Percentiles rank a stretch among this genome's conserved stretches.
phyloP scores from a whole-genome alignment of 2,113 vertebrate species.

The Terrapene triunguis region DNA sequence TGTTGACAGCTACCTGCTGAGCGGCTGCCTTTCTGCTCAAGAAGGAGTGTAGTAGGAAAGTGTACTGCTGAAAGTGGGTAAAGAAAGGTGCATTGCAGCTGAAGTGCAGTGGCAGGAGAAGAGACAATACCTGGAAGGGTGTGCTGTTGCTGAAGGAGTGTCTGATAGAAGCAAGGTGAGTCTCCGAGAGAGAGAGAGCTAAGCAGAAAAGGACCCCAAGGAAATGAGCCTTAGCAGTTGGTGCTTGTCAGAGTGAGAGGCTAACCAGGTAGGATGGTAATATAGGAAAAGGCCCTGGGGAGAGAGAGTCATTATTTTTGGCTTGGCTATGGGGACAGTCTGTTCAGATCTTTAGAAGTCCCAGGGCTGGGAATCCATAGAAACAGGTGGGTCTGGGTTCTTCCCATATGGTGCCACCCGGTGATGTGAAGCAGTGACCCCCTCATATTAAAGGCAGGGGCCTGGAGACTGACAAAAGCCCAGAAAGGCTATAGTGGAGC shows the following conservation, averaged over 20 bases:
- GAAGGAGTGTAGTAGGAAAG: no score
- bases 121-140: neutral
- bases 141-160: neutral
- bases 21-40: no score
- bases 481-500: neutral
- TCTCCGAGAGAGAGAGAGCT: no score
- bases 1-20: neutral
- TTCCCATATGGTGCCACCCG: neutral
- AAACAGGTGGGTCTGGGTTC: neutral
- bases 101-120: neutral
- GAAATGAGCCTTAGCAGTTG: neutral
- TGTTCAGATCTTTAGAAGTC: neutral
- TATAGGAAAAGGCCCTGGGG: neutral
- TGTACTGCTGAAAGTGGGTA: no score
- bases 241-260: neutral
- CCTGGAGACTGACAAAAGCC: rapidly evolving
- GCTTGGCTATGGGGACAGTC: neutral
- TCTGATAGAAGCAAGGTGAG: neutral
- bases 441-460: neutral
- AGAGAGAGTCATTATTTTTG: neutral
- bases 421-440: neutral
- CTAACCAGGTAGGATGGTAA: neutral
- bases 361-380: neutral
- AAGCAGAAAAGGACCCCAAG: no score
- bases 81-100: no score